Evolutionary conservation across 2,888 invertebrate species (phyloP), one percentile per base, ranked within the genome.

Genomic region (Aporophyla nigra): DNA sequence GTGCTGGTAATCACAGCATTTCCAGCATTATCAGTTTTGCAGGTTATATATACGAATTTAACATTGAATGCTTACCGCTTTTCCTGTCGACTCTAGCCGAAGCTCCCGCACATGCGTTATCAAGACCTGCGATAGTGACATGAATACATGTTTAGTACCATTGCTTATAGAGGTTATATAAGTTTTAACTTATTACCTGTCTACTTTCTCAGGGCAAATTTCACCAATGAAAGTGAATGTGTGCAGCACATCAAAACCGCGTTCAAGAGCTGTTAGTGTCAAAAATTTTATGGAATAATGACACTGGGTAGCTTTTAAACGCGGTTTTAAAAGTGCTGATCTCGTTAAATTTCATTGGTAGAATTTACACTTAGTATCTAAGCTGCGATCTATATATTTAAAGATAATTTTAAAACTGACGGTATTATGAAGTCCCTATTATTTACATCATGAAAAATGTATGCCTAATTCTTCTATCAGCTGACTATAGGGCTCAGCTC

Each of bases 61-160:
- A 80, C 0, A 27, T 46, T 53, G 24, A 51, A 33, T 24, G 33
- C 81, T 77, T 21, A 77, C 77, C 74, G 21, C 51, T 43, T 80
- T 77, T 77, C 56, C 51, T 77, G n/a, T 77, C 77, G 27, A 33
- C 21, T 56, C 74, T 77, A 9, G 62, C 62, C 6, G 74, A 56
- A 33, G 81, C 56, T 63, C 77, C 77, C 0, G 56, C 77, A 24
- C 49, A 24, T 1, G 33, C 74, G 27, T 77, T 80, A 19, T 77
- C 77, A 16, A 77, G 81, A 80, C 54, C 77, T 77, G 81, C 12
- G 33, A 24, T 14, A 16, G 19, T 59, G 24, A n/a, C 33, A 67
- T 1, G 16, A 27, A 49, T 2, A 62, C 1, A 51, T 7, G 2
- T 16, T 27, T 27, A 61, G 5, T 49, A 49, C 16, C 16, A 43